Percentiles rank a stretch among this genome's conserved stretches.
phyloP scores from a whole-genome alignment of 1,140 invertebrate genomes.

The Gryllus bimaculatus region DNA sequence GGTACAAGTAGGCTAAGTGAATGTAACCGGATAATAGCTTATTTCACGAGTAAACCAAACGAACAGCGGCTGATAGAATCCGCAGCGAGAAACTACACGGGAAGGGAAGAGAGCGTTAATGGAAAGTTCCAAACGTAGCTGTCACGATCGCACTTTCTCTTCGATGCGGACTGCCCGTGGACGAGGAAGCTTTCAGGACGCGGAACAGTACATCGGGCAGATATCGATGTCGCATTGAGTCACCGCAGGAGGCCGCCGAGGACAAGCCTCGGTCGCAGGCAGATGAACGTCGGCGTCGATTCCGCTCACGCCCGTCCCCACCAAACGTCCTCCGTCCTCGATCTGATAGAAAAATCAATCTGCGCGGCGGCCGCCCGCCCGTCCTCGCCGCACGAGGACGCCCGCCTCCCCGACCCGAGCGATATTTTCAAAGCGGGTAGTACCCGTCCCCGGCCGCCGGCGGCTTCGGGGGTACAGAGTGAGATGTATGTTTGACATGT shows the following conservation, averaged over 20 bases:
- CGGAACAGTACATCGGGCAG: too few species aligned
- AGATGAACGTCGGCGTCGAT: neutral
- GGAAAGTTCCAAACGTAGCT: too few species aligned
- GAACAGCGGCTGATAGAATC: neutral
- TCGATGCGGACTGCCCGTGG: too few species aligned
- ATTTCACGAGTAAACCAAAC: neutral
- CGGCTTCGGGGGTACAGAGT: neutral
- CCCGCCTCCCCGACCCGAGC: neutral
- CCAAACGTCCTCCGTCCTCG: neutral
- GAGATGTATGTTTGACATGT: conserved; percentile 4
- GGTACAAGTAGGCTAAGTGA: neutral
- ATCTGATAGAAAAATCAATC: neutral
- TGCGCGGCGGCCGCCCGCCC: too few species aligned
- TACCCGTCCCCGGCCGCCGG: neutral
- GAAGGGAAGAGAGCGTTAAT: too few species aligned
- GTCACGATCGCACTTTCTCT: too few species aligned
- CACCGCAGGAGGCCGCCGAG: too few species aligned
- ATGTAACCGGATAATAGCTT: neutral
- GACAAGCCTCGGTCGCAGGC: too few species aligned
- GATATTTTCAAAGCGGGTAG: neutral
- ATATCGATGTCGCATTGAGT: too few species aligned
- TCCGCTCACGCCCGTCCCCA: neutral
- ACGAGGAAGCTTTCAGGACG: too few species aligned
- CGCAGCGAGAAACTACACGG: too few species aligned
- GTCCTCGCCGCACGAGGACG: neutral